Evolutionary conservation across 2,888 invertebrate genomes (phyloP).

Genomic region (Tupiocoris notatus): DNA sequence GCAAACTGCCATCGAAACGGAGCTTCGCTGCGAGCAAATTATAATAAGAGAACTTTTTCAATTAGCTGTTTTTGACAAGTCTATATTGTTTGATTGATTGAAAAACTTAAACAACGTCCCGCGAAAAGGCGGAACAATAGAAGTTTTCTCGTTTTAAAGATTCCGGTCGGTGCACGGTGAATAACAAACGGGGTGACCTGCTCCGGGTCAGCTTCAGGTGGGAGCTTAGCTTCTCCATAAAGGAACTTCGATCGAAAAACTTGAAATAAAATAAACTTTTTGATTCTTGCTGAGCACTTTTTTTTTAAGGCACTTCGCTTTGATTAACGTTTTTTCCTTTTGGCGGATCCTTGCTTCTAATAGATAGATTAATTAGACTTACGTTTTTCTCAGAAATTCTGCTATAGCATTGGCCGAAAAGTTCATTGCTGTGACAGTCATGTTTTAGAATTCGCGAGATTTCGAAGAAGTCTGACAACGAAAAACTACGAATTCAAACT

Average conservation of each 20-base stretch:
- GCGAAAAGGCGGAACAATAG: conserved; percentile 9
- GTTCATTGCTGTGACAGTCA: too few relatives aligned
- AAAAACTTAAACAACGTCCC: conserved; percentile 37
- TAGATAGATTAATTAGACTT: too few relatives aligned
- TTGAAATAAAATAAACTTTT: not conserved
- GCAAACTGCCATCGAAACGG: not conserved
- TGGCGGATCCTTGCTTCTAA: too few relatives aligned
- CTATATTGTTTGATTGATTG: conserved; percentile 41
- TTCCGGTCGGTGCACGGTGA: not conserved
- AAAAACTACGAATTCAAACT: too few relatives aligned
- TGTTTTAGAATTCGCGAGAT: too few relatives aligned
- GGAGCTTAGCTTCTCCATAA: not conserved
- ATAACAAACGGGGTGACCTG: conserved; percentile 12
- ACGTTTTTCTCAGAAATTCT: too few relatives aligned
- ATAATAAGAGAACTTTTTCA: conserved; percentile 32
- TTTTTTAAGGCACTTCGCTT: too few relatives aligned
- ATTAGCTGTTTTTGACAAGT: conserved; percentile 41
- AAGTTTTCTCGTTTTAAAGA: conserved; percentile 15
- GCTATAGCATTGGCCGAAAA: too few relatives aligned
- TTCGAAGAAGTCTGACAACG: too few relatives aligned
- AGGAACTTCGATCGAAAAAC: not conserved
- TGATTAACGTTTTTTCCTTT: too few relatives aligned
- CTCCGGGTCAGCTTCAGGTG: not conserved
- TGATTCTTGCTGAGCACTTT: not conserved
- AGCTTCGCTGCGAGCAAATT: conserved; percentile 3